Evolutionary conservation across 35 echinoderm and acorn worm species (phyloP).

Genomic region (Eucidaris tribuloides): DNA sequence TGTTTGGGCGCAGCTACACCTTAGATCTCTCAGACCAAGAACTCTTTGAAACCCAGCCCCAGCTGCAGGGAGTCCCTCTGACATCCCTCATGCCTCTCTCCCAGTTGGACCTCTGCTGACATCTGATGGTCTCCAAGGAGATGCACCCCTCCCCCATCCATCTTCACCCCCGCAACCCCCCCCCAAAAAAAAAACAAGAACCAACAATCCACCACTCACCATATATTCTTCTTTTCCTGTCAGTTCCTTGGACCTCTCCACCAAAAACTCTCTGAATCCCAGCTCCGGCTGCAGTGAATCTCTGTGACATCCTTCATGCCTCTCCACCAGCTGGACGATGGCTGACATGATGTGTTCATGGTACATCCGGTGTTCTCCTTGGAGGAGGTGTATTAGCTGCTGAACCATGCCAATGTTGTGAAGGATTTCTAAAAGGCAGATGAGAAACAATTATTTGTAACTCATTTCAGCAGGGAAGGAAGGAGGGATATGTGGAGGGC

Average conservation of each 20-base stretch:
- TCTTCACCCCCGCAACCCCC: neutral
- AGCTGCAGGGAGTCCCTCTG: conserved; percentile 17
- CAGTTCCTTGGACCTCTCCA: conserved; percentile 38
- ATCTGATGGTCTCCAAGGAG: neutral
- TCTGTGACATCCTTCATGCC: conserved; percentile 36
- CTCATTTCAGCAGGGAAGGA: neutral
- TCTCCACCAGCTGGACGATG: conserved; percentile 57
- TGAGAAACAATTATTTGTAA: neutral
- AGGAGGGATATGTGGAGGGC: neutral
- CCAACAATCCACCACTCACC: conserved; percentile 27
- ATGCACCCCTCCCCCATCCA: neutral
- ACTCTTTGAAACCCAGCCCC: conserved; percentile 37
- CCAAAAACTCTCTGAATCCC: conserved; percentile 49
- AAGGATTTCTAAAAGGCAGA: conserved; percentile 47
- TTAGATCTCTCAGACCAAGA: neutral
- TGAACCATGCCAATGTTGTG: conserved; percentile 86
- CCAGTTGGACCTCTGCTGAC: no score
- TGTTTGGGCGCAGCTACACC: conserved; percentile 31
- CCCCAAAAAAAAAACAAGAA: neutral
- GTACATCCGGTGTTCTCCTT: conserved; percentile 52
- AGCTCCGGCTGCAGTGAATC: conserved; percentile 53
- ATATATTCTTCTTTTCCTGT: conserved; percentile 85
- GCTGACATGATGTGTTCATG: conserved; percentile 76
- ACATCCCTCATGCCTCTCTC: neutral
- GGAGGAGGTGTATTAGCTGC: conserved; percentile 64